Conservation (phyloP, 2,113 vertebrate genomes). For the Podarcis raffonei region DNA sequence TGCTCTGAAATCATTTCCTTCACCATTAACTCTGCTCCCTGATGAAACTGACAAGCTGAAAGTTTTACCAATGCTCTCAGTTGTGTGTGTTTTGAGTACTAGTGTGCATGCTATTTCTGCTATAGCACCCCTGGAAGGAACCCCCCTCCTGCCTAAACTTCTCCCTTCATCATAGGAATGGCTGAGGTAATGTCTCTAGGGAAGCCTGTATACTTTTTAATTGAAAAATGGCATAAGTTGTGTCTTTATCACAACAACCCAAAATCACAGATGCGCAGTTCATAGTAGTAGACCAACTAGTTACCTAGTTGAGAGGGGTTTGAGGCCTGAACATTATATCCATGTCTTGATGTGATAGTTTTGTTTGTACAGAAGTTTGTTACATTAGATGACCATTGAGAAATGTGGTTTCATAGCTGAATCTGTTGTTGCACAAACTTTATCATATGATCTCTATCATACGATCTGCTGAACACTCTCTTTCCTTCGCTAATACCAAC, state of each 20-base stretch:
- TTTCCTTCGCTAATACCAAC: neutral
- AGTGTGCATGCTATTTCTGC: neutral
- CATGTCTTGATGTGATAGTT: neutral
- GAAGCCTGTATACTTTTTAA: neutral
- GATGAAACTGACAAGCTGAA: no score
- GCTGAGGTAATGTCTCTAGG: neutral
- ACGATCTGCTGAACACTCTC: neutral
- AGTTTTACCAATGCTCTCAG: no score
- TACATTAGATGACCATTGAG: neutral
- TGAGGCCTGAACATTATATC: neutral
- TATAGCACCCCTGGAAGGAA: neutral
- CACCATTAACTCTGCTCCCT: neutral
- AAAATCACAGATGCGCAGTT: neutral
- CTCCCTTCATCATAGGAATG: neutral
- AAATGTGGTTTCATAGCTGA: neutral
- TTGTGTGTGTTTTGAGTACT: neutral
- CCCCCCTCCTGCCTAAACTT: neutral
- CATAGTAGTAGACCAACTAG: neutral
- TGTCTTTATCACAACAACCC: neutral
- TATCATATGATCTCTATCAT: neutral
- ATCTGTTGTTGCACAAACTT: neutral
- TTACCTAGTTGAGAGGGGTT: neutral
- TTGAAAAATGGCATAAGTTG: neutral
- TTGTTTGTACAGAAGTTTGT: neutral
- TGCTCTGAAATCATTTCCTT: neutral